Evolutionary conservation across 2,113 vertebrate genomes (phyloP).

Genomic region (Zootoca vivipara): DNA sequence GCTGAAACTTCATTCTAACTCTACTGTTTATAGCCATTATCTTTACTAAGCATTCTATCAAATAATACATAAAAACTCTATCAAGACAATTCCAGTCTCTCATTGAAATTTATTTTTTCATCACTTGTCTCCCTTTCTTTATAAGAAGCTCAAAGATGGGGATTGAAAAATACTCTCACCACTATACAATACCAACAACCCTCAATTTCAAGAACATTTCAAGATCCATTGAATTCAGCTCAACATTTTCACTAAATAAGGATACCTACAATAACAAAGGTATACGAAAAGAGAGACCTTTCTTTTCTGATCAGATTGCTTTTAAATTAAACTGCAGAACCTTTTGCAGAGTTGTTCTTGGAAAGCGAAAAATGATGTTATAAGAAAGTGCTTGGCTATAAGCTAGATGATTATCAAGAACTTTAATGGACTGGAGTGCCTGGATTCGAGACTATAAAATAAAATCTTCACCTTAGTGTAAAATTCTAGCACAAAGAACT

Average conservation of each 20-base stretch:
- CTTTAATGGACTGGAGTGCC: slow-evolving; percentile 47
- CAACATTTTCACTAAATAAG: slow-evolving; percentile 40
- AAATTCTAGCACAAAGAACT: slow-evolving; percentile 57
- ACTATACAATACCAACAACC: neutral
- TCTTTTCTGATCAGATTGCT: slow-evolving; percentile 42
- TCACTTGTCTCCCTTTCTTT: slow-evolving; percentile 17
- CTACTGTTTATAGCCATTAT: slow-evolving; percentile 5
- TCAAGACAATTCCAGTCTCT: slow-evolving; percentile 29
- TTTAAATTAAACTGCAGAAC: slow-evolving; percentile 50
- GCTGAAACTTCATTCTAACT: slow-evolving; percentile 36
- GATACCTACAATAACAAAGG: slow-evolving; percentile 7
- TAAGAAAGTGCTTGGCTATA: slow-evolving; percentile 40
- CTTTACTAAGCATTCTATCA: neutral
- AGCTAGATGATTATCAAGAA: slow-evolving; percentile 66
- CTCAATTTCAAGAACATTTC: slow-evolving; percentile 24
- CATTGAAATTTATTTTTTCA: slow-evolving; percentile 31
- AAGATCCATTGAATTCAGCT: slow-evolving; percentile 21
- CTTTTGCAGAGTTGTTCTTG: slow-evolving; percentile 58
- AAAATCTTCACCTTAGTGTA: slow-evolving; percentile 47
- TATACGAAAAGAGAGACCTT: slow-evolving; percentile 24
- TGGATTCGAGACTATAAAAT: slow-evolving; percentile 51
- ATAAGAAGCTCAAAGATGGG: slow-evolving; percentile 23
- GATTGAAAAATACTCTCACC: slow-evolving; percentile 17
- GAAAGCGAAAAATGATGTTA: slow-evolving; percentile 47
- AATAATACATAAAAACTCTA: slow-evolving; percentile 30